These are phyloP conservation scores for Phylloscopus trochilus DNA, from an alignment of 2,113 vertebrate species.

Conservation along the genomic window DNA sequence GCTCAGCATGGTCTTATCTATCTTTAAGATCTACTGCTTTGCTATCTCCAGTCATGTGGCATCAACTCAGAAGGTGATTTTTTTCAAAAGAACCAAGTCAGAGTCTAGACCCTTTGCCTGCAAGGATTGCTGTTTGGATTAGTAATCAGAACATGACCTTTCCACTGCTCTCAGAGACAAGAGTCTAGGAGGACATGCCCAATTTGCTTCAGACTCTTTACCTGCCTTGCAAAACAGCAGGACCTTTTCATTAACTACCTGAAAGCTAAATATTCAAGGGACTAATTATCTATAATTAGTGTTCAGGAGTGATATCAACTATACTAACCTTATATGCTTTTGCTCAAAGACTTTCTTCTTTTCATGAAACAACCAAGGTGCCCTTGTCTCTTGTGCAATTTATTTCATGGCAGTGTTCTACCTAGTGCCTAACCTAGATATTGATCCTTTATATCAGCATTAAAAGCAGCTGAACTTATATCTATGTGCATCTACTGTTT, in stretches of 20 bases:
- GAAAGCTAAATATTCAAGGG: not conserved
- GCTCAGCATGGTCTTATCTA: not conserved
- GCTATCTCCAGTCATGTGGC: not conserved
- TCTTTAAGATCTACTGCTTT: slow-evolving; percentile 36
- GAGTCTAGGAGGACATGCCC: not conserved
- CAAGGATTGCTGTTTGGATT: not conserved
- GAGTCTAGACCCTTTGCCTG: not conserved
- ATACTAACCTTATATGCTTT: not conserved
- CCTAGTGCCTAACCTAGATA: not conserved
- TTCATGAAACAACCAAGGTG: not conserved
- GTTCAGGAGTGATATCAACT: not conserved
- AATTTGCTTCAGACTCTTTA: not conserved
- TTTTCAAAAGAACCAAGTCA: not conserved
- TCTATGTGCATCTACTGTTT: not conserved
- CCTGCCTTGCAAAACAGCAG: not conserved
- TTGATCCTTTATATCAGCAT: not conserved
- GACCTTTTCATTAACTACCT: not conserved
- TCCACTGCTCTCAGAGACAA: not conserved
- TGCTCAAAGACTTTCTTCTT: not conserved
- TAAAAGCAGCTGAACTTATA: not conserved
- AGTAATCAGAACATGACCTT: not conserved
- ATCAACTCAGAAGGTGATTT: not conserved
- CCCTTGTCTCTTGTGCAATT: not conserved
- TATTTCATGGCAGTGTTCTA: not conserved
- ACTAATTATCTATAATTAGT: not conserved